phyloP scores from a whole-genome alignment of 2,797 vertebrate species.

The Thunnus albacares region DNA sequence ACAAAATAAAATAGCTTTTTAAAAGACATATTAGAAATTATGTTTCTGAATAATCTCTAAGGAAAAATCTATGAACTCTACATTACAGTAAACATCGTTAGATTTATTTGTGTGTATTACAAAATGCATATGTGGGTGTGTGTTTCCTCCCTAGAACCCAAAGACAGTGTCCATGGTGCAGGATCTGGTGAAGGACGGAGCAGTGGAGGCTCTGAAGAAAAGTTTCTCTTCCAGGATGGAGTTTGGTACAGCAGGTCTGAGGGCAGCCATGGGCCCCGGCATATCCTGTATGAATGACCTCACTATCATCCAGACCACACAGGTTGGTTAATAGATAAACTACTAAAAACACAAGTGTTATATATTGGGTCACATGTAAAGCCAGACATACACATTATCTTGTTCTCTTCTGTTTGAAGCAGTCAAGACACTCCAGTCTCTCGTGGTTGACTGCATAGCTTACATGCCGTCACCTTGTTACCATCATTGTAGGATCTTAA shows the following conservation, averaged over 20 bases:
- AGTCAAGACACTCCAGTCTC: neutral
- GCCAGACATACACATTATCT: constrained; percentile 4
- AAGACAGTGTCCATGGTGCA: constrained; percentile 89
- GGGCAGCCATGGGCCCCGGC: constrained; percentile 95
- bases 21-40: too few species aligned
- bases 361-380: constrained; percentile 19
- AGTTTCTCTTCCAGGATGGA: constrained; percentile 94
- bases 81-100: neutral
- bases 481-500: neutral
- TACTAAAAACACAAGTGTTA: neutral
- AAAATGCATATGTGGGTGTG: neutral
- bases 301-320: constrained; percentile 98
- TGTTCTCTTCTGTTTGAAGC: neutral
- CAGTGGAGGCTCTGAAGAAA: constrained; percentile 85
- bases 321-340: constrained; percentile 83
- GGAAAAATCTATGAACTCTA: neutral
- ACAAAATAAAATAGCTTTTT: too few species aligned
- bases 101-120: neutral
- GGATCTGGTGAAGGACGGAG: constrained; percentile 85
- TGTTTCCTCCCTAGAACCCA: constrained; percentile 87
- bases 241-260: constrained; percentile 96
- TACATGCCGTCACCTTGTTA: neutral
- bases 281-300: constrained; percentile 95
- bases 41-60: neutral
- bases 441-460: neutral